Base-by-base conservation (phyloP, 2,888 invertebrate species). In the Drosophila flavopinicola region DNA sequence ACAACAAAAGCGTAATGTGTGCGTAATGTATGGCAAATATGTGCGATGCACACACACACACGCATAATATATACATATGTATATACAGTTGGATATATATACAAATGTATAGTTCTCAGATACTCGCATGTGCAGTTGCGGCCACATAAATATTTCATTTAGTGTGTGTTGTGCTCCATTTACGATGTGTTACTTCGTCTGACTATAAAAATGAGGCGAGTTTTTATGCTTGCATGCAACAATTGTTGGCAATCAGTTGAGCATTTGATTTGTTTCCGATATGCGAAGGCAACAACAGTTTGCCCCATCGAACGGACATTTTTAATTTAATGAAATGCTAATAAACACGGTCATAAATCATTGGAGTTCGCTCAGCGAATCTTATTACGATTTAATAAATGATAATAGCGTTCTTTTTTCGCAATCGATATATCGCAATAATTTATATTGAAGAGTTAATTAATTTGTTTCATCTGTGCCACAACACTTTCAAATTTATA, bases 21-120 rank as follows among this genome's bases (percentile, higher is more conserved):
- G 80, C 78, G 80, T 82, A 82, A 82, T 86, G 80, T 79, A 77
- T 77, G 66, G 79, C 80, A 80, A 80, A 80, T 83, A 86, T 80
- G 66, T 83, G 65, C 57, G 59, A 39, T 66, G 54, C 60, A 66
- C 53, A 67, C 77, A 68, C 41, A 58, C 9, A 64, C 27, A 37
- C 20, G 23, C 27, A 24, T 27, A 44, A 38, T n/a, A 9, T n/a
- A n/a, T 10, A 17, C 7, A 45, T 29, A 37, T 24, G 11, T 38
- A 17, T 23, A 1, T 52, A 13, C 6, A 30, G 23, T 10, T 20
- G 24, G 17, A 24, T 27, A 23, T 47, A 32, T 33, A 20, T 29
- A 20, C n/a, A n/a, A n/a, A n/a, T n/a, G n/a, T 49, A 27, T 39
- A 15, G 13, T 29, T 9, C 29, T 38, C 27, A 44, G 65, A 38